These are phyloP conservation scores for Arrhamphus sclerolepis DNA, from an alignment of 2,797 vertebrate species.

Conservation along the genomic window DNA sequence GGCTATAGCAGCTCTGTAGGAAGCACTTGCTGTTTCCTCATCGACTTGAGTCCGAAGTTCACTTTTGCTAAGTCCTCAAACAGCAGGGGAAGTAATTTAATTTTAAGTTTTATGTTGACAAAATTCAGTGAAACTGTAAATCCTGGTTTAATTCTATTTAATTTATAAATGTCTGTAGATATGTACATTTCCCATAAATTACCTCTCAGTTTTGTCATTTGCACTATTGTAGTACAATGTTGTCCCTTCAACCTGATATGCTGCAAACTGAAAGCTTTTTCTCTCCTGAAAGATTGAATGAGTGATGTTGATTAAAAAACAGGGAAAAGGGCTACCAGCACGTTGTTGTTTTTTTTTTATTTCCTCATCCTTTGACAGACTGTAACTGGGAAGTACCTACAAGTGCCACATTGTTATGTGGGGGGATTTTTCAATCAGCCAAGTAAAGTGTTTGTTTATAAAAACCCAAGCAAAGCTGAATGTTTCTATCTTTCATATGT, in stretches of 20 bases:
- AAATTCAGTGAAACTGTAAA: constrained; percentile 22
- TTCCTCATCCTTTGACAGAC: constrained; percentile 34
- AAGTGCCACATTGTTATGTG: constrained; percentile 51
- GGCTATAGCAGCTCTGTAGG: background rate
- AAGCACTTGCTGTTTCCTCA: background rate
- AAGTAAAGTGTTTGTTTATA: constrained; percentile 60
- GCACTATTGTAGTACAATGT: constrained; percentile 65
- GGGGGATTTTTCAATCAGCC: constrained; percentile 18
- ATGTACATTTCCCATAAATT: constrained; percentile 33
- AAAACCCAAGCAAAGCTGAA: constrained; percentile 35
- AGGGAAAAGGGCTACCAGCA: constrained; percentile 14
- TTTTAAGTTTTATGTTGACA: constrained; percentile 11
- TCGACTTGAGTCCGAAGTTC: background rate
- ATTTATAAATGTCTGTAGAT: constrained; percentile 34
- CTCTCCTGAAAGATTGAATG: constrained; percentile 23
- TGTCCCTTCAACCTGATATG: constrained; percentile 25
- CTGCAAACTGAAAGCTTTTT: constrained; percentile 33
- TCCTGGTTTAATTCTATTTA: constrained; percentile 21
- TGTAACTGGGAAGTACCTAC: constrained; percentile 41
- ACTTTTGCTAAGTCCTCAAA: constrained; percentile 11
- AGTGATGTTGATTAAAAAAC: constrained; percentile 26
- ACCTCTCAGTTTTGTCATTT: constrained; percentile 67
- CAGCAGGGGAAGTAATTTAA: constrained; percentile 10
- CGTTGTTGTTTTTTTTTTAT: constrained; percentile 29
- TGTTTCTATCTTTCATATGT: constrained; percentile 46